These are phyloP conservation scores for Opisthograptis luteolata DNA, from an alignment of 2,888 invertebrate genomes.

Conservation along the genomic window DNA sequence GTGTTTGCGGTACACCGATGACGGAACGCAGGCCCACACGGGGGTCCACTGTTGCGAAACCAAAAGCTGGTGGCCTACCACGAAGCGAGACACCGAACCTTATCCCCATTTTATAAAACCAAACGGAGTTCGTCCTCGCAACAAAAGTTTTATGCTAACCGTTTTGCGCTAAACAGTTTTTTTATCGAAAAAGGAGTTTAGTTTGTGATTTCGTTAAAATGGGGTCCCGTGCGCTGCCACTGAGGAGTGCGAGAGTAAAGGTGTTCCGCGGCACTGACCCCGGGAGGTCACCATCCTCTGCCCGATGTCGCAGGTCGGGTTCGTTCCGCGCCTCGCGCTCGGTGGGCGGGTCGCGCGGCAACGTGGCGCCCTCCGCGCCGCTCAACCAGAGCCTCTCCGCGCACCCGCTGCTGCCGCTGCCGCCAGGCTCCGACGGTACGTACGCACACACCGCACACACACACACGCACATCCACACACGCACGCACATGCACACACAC, in stretches of 20 bases:
- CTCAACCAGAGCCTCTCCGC: conserved; percentile 93
- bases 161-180: not conserved
- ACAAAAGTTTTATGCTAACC: no score
- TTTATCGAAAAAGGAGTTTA: not conserved
- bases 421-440: conserved; percentile 86
- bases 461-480: conserved; percentile 5
- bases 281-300: conserved; percentile 76
- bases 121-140: no score
- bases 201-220: not conserved
- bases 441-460: conserved; percentile 35
- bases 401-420: conserved; percentile 97
- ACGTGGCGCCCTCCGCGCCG: conserved; percentile 87
- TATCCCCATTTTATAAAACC: conserved; percentile 1
- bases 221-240: not conserved
- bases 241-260: no score
- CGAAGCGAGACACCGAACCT: conserved; percentile 11
- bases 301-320: conserved; percentile 92
- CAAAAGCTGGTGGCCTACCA: conserved; percentile 61
- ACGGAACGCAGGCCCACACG: conserved; percentile 32
- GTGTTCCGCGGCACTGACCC: no score
- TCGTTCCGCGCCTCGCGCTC: conserved; percentile 93
- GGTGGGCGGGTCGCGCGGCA: conserved; percentile 86
- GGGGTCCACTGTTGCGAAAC: conserved; percentile 46
- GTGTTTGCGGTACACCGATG: not conserved
- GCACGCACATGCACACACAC: not conserved